Base-by-base conservation (phyloP, 2,797 vertebrate genomes). In the Dendrocincla tyrannina region DNA sequence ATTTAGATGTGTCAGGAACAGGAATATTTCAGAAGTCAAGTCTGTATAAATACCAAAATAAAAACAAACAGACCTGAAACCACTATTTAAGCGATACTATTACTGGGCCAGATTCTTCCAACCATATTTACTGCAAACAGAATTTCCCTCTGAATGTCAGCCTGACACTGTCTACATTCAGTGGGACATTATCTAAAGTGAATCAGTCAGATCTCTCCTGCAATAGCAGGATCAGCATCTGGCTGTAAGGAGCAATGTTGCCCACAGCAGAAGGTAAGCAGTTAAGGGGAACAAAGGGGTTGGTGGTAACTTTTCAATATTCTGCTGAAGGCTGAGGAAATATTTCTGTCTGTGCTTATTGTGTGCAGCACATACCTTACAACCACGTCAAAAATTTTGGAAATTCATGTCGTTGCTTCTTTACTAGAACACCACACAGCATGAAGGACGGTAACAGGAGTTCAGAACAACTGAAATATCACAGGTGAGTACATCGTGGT, bases 51-150 rank as follows among this genome's bases (percentile, higher is more conserved):
- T 56, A 93, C 11, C 67, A 91, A 90, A 93, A 93, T 67, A 93
- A 90, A 95, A 95, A 7, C 83, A 95, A 96, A 83, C 83, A 90
- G 74, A 95, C 41, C 24, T 41, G 52, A 95, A 93, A 76, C 52
- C 17, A 17, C 49, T 64, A 39, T 64, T 95, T 85, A 78, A 91
- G 83, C 47, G 88, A 79, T 24, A 58, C 15, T 28, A 39, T 67
- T 82, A 62, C 46, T 8, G 20, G 75, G 24, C 22, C 28, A 83
- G 62, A 88, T 75, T 85, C 41, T 80, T 85, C 64, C 53, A 77
- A 39, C 9, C 0, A 0, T 47, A 64, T 75, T 90, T 76, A 88
- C 69, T 73, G 39, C 42, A 89, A 70, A 53, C 35, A 77, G 33
- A n/a, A 52, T 44, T 83, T 56, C 28, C 27, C 35, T 77, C 72